Evolutionary conservation across 2,888 invertebrate species (phyloP), one percentile per base, ranked within the genome.

Genomic region (Yponomeuta malinellus): DNA sequence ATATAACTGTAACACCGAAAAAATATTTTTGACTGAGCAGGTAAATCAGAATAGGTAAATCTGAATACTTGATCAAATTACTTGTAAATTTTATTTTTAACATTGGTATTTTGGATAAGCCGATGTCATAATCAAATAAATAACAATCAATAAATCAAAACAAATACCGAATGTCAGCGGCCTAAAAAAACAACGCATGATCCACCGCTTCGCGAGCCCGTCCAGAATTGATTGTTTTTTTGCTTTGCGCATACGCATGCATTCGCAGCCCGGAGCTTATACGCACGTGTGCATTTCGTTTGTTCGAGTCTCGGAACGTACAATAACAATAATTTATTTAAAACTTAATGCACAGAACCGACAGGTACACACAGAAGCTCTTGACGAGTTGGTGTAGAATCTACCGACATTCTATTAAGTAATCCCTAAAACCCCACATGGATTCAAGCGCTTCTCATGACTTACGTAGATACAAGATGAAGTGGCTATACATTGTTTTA

Each of bases 311-410:
- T 71, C 43, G 52, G 23, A 31, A 52, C 23, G 63, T 66, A 71
- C 71, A 66, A 71, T 71, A 71, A 71, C 71, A 71, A 71, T 71
- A 71, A 71, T 66, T 71, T 67, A 71, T 71, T 71, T 67, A 67
- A 67, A 70, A 67, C 63, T 63, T 70, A 63, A 59, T 12, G 15
- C 43, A 43, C 43, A 43, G 43, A 43, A 43, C 43, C 2, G 43
- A 43, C 1, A 43, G 52, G 52, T 59, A 59, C 15, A 3, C 12
- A 15, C 52, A 59, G 52, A 59, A 59, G 52, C 8, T 5, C 43
- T 43, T 43, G 43, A 43, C 9, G 6, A 43, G 43, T 6, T 43
- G 43, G 6, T 43, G 43, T 43, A 43, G 37, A 4, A 4, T 37
- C 5, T 37, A 5, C 5, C 2, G 2, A 23, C 23, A 23, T 23